Evolutionary conservation across 2,888 invertebrate species (phyloP).

Genomic region (Tenthredo notha): DNA sequence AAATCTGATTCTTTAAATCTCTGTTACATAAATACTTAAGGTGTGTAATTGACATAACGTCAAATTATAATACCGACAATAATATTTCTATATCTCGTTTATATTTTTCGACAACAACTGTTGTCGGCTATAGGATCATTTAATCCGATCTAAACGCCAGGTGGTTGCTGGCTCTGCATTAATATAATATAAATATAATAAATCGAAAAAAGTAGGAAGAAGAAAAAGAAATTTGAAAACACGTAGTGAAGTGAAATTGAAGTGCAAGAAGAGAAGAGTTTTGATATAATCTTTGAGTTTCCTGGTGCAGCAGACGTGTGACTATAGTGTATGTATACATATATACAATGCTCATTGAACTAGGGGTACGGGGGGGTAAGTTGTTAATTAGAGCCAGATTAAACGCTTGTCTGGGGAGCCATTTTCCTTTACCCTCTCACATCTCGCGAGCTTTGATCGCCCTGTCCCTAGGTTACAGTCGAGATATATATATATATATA

Average conservation of each 20-base stretch:
- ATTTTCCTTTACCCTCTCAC: slow-evolving; percentile 74
- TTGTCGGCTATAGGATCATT: neutral
- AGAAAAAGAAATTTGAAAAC: no score
- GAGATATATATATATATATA: neutral
- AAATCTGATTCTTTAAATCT: neutral
- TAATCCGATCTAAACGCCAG: neutral
- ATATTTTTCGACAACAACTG: neutral
- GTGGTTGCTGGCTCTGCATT: neutral
- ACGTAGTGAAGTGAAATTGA: no score
- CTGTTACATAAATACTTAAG: neutral
- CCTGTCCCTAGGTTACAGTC: slow-evolving; percentile 31
- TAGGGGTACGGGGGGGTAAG: slow-evolving; percentile 77
- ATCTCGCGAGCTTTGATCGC: slow-evolving; percentile 43
- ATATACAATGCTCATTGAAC: slow-evolving; percentile 53
- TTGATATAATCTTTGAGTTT: neutral
- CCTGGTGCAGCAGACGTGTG: neutral
- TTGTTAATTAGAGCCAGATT: slow-evolving; percentile 84
- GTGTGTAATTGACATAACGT: neutral
- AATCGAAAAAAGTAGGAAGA: no score
- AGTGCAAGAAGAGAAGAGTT: neutral
- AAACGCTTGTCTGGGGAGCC: slow-evolving; percentile 83
- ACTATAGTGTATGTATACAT: neutral
- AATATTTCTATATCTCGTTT: neutral
- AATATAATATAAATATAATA: no score
- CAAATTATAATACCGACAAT: slow-evolving; percentile 8